Conservation (phyloP, 2,888 invertebrate species). For the Nemurella pictetii region DNA sequence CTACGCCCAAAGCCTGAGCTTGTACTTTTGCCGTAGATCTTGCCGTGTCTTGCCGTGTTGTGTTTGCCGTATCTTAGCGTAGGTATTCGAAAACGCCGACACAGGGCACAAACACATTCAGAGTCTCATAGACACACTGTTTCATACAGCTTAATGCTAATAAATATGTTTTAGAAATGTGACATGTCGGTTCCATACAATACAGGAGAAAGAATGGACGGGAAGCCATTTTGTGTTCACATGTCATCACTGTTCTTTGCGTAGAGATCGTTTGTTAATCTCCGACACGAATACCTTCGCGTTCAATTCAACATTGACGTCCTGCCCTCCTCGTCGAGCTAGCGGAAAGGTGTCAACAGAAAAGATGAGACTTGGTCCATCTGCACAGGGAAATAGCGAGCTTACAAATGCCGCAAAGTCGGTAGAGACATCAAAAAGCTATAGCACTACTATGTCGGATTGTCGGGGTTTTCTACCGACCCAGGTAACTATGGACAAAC, state of each 20-base stretch:
- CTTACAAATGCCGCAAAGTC: slow-evolving; percentile 20
- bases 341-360: not conserved
- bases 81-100: not conserved
- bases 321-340: not conserved
- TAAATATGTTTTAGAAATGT: slow-evolving; percentile 25
- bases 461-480: slow-evolving; percentile 31
- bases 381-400: not conserved
- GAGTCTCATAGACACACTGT: not conserved
- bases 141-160: slow-evolving; percentile 28
- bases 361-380: not conserved
- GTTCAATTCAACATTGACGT: not conserved
- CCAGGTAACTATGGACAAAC: slow-evolving; percentile 16
- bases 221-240: slow-evolving; percentile 30
- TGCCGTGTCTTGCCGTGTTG: not conserved
- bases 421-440: slow-evolving; percentile 32
- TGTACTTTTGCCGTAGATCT: not conserved
- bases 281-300: slow-evolving; percentile 15
- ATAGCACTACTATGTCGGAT: slow-evolving; percentile 33
- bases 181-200: slow-evolving; percentile 25
- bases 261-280: slow-evolving; percentile 20
- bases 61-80: not conserved
- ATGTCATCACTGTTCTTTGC: slow-evolving; percentile 15
- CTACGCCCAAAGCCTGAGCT: not conserved
- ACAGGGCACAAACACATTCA: not conserved
- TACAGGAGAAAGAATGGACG: slow-evolving; percentile 1